A percentile compares a stretch with the other conserved stretches of the same genome.
Evolutionary conservation across 2,113 vertebrate species (phyloP).

Genomic region (Oryctolagus cuniculus): DNA sequence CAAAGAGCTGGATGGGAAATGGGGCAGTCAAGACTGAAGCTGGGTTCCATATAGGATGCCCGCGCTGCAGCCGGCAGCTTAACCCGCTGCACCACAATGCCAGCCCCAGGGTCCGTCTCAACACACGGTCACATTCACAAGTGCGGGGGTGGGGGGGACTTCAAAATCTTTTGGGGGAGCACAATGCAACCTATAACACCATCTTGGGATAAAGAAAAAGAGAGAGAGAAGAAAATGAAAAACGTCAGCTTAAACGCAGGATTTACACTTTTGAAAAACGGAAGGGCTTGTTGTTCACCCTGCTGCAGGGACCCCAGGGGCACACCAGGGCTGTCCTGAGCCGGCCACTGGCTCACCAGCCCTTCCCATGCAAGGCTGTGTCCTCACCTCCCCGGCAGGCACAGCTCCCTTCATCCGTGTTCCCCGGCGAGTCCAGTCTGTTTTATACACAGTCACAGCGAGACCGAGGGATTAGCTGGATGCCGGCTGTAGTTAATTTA

Average conservation of each 20-base stretch:
- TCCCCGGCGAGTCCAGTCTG: background rate
- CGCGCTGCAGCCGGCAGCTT: too few relatives aligned
- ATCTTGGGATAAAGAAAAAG: background rate
- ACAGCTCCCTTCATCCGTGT: slow-evolving; percentile 59
- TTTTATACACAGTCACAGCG: slow-evolving; percentile 50
- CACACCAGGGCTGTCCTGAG: background rate
- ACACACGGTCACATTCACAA: background rate
- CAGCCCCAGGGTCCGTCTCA: background rate
- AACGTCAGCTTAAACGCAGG: background rate
- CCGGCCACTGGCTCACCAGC: too few relatives aligned
- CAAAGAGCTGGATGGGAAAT: too few relatives aligned
- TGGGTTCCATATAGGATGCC: too few relatives aligned
- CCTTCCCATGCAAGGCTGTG: background rate
- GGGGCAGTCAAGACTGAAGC: too few relatives aligned
- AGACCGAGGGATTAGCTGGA: slow-evolving; percentile 61
- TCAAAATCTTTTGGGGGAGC: background rate
- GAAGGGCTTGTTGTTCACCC: background rate
- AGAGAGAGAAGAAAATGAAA: too few relatives aligned
- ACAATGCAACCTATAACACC: background rate
- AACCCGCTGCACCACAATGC: too few relatives aligned
- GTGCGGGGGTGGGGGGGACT: background rate
- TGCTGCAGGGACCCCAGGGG: too few relatives aligned
- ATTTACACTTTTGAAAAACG: background rate
- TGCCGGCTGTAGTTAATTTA: slow-evolving; percentile 69
- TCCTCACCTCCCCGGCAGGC: background rate